phyloP scores from a whole-genome alignment of 1,140 invertebrate species.

The Temnothorax longispinosus region DNA sequence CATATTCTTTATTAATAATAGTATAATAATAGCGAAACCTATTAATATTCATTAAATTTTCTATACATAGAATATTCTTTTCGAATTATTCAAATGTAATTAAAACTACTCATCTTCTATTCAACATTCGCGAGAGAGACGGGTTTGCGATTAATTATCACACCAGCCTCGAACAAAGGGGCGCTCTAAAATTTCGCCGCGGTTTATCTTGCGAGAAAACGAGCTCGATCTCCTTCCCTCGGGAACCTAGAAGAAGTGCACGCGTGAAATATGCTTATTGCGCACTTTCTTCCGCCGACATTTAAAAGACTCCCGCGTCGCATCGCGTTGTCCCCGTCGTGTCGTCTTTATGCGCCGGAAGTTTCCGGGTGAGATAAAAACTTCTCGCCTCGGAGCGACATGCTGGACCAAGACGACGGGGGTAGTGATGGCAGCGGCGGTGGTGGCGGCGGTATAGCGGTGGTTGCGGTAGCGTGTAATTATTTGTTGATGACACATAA shows the following conservation, averaged over 20 bases:
- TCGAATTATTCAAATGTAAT: conserved; percentile 20
- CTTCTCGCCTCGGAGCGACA: conserved; percentile 34
- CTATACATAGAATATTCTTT: background rate
- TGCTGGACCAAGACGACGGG: background rate
- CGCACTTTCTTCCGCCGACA: conserved; percentile 55
- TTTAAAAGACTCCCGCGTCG: conserved; percentile 56
- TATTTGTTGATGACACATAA: conserved; percentile 67
- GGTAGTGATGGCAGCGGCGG: background rate
- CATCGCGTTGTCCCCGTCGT: conserved; percentile 20
- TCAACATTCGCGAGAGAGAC: conserved; percentile 7
- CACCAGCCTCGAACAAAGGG: background rate
- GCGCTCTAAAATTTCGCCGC: conserved; percentile 36
- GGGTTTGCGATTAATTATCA: conserved; percentile 41
- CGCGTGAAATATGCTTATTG: conserved; percentile 69
- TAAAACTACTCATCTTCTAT: conserved; percentile 8
- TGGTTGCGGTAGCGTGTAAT: conserved; percentile 57
- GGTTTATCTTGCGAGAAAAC: conserved; percentile 23
- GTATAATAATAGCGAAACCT: background rate
- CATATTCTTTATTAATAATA: background rate
- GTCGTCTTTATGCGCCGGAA: conserved; percentile 60
- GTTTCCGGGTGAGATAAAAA: conserved; percentile 62
- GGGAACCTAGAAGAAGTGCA: conserved; percentile 15
- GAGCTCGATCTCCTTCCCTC: background rate
- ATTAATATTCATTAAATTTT: background rate
- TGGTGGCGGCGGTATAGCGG: background rate